These are phyloP conservation scores for Copsychus sechellarum DNA, from an alignment of 2,113 vertebrate species.

Conservation along the genomic window DNA sequence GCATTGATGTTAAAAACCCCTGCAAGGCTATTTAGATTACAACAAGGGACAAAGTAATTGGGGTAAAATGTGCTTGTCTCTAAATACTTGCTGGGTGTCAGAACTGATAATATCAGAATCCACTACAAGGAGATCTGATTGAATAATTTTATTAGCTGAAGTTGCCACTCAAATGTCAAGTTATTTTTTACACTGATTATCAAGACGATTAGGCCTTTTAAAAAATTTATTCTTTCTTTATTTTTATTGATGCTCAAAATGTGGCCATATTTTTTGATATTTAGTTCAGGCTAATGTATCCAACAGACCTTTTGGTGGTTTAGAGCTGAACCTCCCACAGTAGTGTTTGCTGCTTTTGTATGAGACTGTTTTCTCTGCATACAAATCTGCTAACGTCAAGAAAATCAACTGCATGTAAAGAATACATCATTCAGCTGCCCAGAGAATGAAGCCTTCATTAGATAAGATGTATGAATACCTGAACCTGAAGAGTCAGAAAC, in stretches of 20 bases:
- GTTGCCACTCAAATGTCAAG: not conserved
- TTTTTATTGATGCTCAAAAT: not conserved
- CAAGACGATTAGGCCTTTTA: not conserved
- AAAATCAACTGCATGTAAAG: not conserved
- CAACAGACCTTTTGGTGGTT: not conserved
- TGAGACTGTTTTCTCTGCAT: not conserved
- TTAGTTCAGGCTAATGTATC: not conserved
- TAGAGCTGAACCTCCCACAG: not conserved
- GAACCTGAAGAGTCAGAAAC: constrained; percentile 17
- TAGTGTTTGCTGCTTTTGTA: not conserved
- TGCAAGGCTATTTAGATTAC: constrained; percentile 19
- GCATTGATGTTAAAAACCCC: not conserved
- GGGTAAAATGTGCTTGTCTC: not conserved
- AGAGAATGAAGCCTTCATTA: constrained; percentile 36
- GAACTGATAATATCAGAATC: constrained; percentile 18
- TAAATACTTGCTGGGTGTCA: not conserved
- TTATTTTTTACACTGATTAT: not conserved
- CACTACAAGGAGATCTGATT: not conserved
- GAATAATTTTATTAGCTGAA: constrained; percentile 21
- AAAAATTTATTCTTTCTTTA: not conserved
- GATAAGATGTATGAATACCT: constrained; percentile 32
- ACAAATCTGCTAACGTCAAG: constrained; percentile 1
- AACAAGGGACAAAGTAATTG: not conserved
- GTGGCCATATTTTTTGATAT: not conserved
- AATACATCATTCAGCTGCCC: not conserved